Evolutionary conservation across 2,888 invertebrate species (phyloP), one percentile per base, ranked within the genome.

Genomic region (Pristionchus maxplancki): DNA sequence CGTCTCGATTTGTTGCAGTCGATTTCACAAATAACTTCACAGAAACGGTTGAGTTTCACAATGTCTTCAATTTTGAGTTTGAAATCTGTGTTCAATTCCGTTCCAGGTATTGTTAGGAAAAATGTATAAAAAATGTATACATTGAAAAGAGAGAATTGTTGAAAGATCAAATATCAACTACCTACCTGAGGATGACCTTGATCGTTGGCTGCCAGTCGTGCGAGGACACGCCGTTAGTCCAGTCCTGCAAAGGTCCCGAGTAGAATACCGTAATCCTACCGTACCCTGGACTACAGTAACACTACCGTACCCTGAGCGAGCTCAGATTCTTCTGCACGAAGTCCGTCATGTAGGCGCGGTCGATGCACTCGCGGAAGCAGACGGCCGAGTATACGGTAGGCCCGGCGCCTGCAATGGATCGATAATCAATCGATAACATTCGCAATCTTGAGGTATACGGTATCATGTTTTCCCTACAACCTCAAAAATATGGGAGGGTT

Each of bases 331-430:
- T 89, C 24, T 92, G 90, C 28, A 93, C 91, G 83, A 90, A 93
- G 87, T 93, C 93, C 8, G 93, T 88, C 82, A 93, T 82, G 89
- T 93, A 93, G 88, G 92, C 90, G n/a, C 89, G 83, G 34, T 92
- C 89, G 20, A 92, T 92, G 28, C 93, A 91, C 50, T 93, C 91
- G 17, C 93, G 92, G 90, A 93, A 93, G 89, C 93, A 93, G 40
- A 93, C 89, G 20, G 93, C 93, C 62, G 93, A 92, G 89, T 93
- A 93, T 58, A 93, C 91, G 37, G 93, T 93, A 11, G 93, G 93
- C 1, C 93, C 93, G 11, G 90, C 89, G 24, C 91, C 88, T 88
- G 71, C 3, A 83, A 71, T 62, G n/a, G 62, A 64, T 17, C 20
- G 64, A 64, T 20, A 5, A 64, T 64, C 20, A 11, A 58, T 58